Conservation (phyloP, 2,797 vertebrate genomes). For the Spea hammondii region DNA sequence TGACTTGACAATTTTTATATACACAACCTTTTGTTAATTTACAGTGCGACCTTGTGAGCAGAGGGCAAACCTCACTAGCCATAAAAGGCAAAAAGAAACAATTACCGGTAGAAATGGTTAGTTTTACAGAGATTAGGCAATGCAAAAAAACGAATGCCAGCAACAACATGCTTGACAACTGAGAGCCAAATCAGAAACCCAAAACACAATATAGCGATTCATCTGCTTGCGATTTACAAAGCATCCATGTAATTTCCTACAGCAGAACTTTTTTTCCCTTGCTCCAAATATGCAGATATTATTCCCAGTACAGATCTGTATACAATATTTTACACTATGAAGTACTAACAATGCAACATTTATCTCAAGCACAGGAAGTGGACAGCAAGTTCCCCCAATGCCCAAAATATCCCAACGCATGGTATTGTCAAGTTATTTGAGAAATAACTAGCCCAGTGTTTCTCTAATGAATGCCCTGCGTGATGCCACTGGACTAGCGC, state of each 20-base stretch:
- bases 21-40: neutral
- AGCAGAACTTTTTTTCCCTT: slow-evolving; percentile 3
- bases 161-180: neutral
- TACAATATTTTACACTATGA: slow-evolving; percentile 35
- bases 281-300: slow-evolving; percentile 46
- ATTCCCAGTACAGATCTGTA: slow-evolving; percentile 36
- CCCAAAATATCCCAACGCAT: slow-evolving; percentile 31
- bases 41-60: neutral
- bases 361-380: slow-evolving; percentile 34
- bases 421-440: slow-evolving; percentile 3
- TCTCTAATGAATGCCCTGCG: neutral
- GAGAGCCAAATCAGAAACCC: slow-evolving; percentile 16
- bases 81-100: neutral
- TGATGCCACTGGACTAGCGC: neutral
- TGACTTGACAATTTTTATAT: neutral
- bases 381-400: slow-evolving; percentile 6
- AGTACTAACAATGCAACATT: slow-evolving; percentile 44
- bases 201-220: slow-evolving; percentile 37
- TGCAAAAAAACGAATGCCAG: slow-evolving; percentile 2
- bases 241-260: slow-evolving; percentile 30
- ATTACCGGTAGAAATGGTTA: neutral
- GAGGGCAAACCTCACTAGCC: neutral
- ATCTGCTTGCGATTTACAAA: slow-evolving; percentile 22
- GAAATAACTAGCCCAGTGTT: slow-evolving; percentile 28
- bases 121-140: slow-evolving; percentile 15